These are phyloP conservation scores for Xiphophorus birchmanni DNA, from an alignment of 2,797 vertebrate genomes.

Conservation along the genomic window DNA sequence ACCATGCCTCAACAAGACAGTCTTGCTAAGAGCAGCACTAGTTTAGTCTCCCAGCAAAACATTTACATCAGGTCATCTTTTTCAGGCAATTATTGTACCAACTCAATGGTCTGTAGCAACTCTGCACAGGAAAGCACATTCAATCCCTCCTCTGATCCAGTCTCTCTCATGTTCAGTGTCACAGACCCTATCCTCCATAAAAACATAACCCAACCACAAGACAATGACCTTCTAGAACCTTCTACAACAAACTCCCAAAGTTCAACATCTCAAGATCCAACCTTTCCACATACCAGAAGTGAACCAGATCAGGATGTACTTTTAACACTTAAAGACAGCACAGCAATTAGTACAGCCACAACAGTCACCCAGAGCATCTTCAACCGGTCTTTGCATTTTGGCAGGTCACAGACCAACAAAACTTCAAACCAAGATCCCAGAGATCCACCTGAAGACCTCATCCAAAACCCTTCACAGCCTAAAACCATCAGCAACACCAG, in stretches of 20 bases:
- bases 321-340: slow-evolving; percentile 18
- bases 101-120: not conserved
- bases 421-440: not conserved
- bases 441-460: not conserved
- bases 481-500: slow-evolving; percentile 4
- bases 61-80: not conserved
- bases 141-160: not conserved
- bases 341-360: not conserved
- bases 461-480: not conserved
- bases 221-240: not conserved
- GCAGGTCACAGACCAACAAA: not conserved
- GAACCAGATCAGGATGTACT: not conserved
- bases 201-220: not conserved
- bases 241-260: not conserved
- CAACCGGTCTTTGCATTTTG: not conserved
- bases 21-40: not conserved
- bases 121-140: not conserved
- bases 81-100: not conserved
- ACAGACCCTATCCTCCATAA: not conserved
- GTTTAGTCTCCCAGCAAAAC: slow-evolving; percentile 7
- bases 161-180: slow-evolving; percentile 16
- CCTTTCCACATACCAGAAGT: not conserved
- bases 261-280: not conserved
- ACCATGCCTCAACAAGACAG: not conserved
- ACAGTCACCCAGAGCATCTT: not conserved